Percentiles rank a stretch among this genome's conserved stretches.
Conservation (phyloP, 64 coral and sea anemone species). For the Montipora cactus region DNA sequence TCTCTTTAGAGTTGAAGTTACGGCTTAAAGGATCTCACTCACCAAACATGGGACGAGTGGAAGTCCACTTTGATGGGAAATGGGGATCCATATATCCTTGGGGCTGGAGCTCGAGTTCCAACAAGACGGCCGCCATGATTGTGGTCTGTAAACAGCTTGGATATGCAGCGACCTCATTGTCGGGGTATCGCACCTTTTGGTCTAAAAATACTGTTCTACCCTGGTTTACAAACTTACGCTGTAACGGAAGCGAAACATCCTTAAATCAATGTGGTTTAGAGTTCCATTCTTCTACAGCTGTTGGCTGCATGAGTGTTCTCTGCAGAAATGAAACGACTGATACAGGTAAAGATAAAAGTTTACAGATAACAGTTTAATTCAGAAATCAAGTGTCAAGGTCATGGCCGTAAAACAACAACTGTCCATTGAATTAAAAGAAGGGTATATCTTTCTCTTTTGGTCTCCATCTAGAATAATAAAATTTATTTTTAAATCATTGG, state of each 20-base stretch:
- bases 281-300: neutral
- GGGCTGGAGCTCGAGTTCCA: neutral
- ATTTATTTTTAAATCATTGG: no score
- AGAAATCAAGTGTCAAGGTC: no score
- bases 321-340: neutral
- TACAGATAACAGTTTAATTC: no score
- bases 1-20: neutral
- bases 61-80: neutral
- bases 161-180: neutral
- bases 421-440: no score
- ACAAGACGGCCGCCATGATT: neutral
- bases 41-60: neutral
- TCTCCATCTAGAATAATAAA: no score
- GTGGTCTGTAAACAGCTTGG: neutral
- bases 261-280: slow-evolving; percentile 1
- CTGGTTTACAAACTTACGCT: neutral
- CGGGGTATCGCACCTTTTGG: neutral
- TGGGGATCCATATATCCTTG: neutral
- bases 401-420: no score
- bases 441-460: no score
- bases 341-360: neutral
- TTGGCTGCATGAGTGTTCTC: neutral
- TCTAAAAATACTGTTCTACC: neutral
- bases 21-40: neutral
- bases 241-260: slow-evolving; percentile 18